phyloP scores from a whole-genome alignment of 2,113 vertebrate species.

The Pimephales promelas region DNA sequence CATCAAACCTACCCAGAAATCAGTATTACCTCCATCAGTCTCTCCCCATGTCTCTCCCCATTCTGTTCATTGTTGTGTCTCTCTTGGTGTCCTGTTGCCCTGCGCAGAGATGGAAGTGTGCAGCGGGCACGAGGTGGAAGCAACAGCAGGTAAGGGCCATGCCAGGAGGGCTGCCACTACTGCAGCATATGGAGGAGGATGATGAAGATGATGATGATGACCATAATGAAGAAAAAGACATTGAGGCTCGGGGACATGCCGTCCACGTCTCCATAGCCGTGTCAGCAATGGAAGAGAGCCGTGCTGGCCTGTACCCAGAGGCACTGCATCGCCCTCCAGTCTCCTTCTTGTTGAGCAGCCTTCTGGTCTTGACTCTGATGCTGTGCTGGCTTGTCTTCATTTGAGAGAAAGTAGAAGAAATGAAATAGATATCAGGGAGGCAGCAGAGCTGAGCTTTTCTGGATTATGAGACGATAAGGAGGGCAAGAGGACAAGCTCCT shows the following conservation, averaged over 20 bases:
- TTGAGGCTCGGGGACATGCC: slow-evolving; percentile 68
- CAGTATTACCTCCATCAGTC: neutral
- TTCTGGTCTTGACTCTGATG: slow-evolving; percentile 83
- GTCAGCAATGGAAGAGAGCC: slow-evolving; percentile 79
- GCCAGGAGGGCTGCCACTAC: slow-evolving; percentile 64
- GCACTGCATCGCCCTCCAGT: slow-evolving; percentile 77
- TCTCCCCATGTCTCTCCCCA: slow-evolving; percentile 75
- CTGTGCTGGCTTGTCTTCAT: slow-evolving; percentile 90
- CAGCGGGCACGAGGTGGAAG: slow-evolving; percentile 82
- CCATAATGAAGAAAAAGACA: slow-evolving; percentile 58
- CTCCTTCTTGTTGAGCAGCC: slow-evolving; percentile 85
- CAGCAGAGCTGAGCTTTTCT: neutral
- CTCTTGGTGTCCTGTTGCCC: slow-evolving; percentile 85
- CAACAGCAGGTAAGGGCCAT: slow-evolving; percentile 82
- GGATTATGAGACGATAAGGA: slow-evolving; percentile 6
- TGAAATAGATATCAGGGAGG: neutral
- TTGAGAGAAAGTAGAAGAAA: slow-evolving; percentile 60
- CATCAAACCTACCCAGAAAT: neutral
- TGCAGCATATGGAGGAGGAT: slow-evolving; percentile 52
- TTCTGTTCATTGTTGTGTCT: slow-evolving; percentile 91
- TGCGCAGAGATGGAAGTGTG: slow-evolving; percentile 84
- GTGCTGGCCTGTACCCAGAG: slow-evolving; percentile 71
- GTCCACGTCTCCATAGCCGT: slow-evolving; percentile 84
- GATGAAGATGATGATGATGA: slow-evolving; percentile 45
- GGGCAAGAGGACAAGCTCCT: neutral